Evolutionary conservation across 2,888 invertebrate genomes (phyloP), one percentile per base, ranked within the genome.

Genomic region (Andrena trimmerana): DNA sequence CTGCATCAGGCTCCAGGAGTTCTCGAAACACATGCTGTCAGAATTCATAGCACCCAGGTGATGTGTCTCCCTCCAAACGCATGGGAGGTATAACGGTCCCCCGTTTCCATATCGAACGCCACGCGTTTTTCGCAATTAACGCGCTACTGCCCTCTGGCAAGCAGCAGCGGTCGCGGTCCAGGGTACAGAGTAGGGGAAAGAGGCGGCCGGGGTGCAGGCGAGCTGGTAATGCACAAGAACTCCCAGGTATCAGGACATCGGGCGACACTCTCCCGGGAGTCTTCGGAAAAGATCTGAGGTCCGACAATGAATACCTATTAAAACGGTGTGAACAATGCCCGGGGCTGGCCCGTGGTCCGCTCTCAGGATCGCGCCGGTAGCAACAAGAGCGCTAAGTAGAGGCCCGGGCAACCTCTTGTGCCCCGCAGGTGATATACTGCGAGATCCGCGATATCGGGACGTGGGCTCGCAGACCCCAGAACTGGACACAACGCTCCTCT

Each of bases 291-390:
- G 90, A 90, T 90, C 87, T 78, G 81, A 84, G 87, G 66, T 81
- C 88, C 88, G 92, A 92, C 91, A 92, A 91, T 92, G 91, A 92
- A 91, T 92, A 92, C 92, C 92, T 92, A 93, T 93, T 93, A 93
- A 93, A 92, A 90, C 89, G 90, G 92, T 90, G 93, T 91, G 92
- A 92, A 92, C 93, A 93, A 92, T 93, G 90, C 91, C 79, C 78
- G 71, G 63, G 75, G 82, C 83, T 84, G 87, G 84, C 78, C 74
- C 80, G 71, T 78, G 84, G 86, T 74, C 66, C 78, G 75, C 66
- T 71, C 79, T 75, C 76, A 77, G 80, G 83, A 88, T 88, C 88
- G 85, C 79, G 77, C 71, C 83, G 73, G 86, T 83, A 83, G 83
- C 84, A 83, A 85, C 84, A 86, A 85, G 83, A 81, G 82, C 83